Evolutionary conservation across 1,140 invertebrate genomes (phyloP), one percentile per base, ranked within the genome.

Genomic region (Meloidogyne floridensis): DNA sequence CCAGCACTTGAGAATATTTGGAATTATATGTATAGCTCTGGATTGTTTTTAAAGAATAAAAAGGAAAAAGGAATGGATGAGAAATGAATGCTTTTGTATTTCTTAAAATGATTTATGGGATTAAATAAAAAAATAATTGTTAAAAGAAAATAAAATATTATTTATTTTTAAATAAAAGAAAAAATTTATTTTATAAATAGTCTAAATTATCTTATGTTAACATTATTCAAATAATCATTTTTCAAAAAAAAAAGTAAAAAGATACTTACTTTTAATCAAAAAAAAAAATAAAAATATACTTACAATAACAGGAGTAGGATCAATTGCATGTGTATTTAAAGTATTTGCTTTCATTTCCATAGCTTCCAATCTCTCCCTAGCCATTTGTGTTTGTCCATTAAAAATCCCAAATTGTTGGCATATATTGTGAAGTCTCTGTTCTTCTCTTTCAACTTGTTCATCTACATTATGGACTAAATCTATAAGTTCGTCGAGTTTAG

Each of bases 401-500:
- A 79, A 11, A 18, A 20, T 53, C 10, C 65, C 77, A 43, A 79
- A 18, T 9, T 79, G 6, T 32, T 65, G 53, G 18, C 72, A 71
- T 51, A 51, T 72, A 18, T 20, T 65, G n/a, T 71, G 72, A n/a
- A 72, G n/a, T 20, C 65, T n/a, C 43, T 79, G 32, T 72, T 79
- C 77, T 51, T 69, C 42, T 3, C 20, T 32, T 72, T 79, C 77
- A 15, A 79, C 53, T 70, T 72, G 18, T 47, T 72, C 59, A 72
- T 82, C 51, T 15, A 82, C 43, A 32, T 81, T 47, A 59, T 82
- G 81, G 10, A 82, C 81, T 47, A 82, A 43, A 53, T 82, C 81
- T 11, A 82, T 82, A 54, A 82, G 76, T 47, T 83, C 56, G 32
- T 87, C 87, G n/a, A 87, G 74, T 47, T 85, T 75, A 53, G 87